Evolutionary conservation across 2,888 invertebrate species (phyloP), one percentile per base, ranked within the genome.

Genomic region (Drosophila flavopinicola): DNA sequence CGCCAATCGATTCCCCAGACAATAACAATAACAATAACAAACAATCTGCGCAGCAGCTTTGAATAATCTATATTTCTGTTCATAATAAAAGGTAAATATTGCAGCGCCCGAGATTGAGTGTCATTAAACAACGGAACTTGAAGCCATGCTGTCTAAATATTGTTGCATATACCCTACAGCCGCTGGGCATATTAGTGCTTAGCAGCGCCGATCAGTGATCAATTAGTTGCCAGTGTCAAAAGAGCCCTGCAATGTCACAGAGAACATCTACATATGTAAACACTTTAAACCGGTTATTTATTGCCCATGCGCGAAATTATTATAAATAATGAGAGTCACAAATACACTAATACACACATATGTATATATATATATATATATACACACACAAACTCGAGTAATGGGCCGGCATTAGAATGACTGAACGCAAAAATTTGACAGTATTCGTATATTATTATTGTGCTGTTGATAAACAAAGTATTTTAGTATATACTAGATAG

Each of bases 31-130:
- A 13, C 20, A 13, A 25, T 9, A 27, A 17, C 27, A 47, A 49
- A 63, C 56, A 58, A 72, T 69, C 67, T 84, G 59, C 79, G 79
- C 87, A 80, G 85, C 76, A 72, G 60, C 37, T 60, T 70, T 64
- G 25, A 35, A 38, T 48, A 48, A 41, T 39, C 44, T n/a, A n/a
- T n/a, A n/a, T n/a, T n/a, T n/a, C 4, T 20, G 20, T 20, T 11
- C 57, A 54, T 32, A 41, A 47, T 23, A 27, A 56, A 61, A 69
- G 75, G 71, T 75, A 58, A 70, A 63, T 58, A 57, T 51, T 37
- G 45, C 35, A 49, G 25, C 10, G 27, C n/a, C 15, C 3, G 20
- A 20, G 5, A 24, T 35, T 42, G 45, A 10, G 15, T 30, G 29
- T 42, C 41, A 42, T 25, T 42, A 2, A n/a, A 4, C 24, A n/a